Percentiles rank a stretch among this genome's conserved stretches.
phyloP scores from a whole-genome alignment of 2,113 vertebrate species.

The Tetrao urogallus region DNA sequence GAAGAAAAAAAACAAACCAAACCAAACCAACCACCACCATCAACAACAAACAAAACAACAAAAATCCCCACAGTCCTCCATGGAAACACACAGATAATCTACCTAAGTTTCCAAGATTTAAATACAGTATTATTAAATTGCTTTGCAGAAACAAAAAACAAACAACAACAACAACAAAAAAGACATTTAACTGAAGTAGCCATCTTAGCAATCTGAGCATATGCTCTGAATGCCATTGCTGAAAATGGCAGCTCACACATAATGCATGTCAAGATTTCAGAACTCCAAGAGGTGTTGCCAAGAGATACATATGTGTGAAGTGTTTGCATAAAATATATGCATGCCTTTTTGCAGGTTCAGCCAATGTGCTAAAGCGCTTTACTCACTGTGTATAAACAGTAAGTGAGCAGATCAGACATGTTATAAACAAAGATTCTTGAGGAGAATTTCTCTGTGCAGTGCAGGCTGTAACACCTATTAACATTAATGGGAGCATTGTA shows the following conservation, averaged over 20 bases:
- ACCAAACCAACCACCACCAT: too few relatives aligned
- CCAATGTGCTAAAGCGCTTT: neutral
- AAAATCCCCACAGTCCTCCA: neutral
- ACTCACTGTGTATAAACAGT: neutral
- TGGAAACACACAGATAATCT: neutral
- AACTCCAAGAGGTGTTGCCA: neutral
- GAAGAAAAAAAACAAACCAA: neutral
- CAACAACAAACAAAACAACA: neutral
- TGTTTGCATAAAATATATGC: neutral
- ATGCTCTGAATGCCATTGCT: neutral
- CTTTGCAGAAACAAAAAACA: neutral
- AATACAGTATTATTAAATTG: neutral
- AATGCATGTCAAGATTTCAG: neutral
- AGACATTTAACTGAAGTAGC: neutral
- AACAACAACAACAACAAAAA: neutral
- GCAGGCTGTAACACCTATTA: conserved; percentile 60
- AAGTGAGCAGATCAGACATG: neutral
- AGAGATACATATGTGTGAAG: neutral
- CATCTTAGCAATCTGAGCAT: neutral
- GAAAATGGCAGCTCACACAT: neutral
- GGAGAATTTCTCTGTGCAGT: conserved; percentile 44
- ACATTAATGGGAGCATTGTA: conserved; percentile 56
- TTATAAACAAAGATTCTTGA: conserved; percentile 49
- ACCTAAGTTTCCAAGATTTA: neutral
- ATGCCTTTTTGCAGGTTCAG: neutral